Percentiles rank a stretch among this genome's conserved stretches.
Evolutionary conservation across 2,113 vertebrate species (phyloP).

Genomic region (Erythrolamprus reginae): DNA sequence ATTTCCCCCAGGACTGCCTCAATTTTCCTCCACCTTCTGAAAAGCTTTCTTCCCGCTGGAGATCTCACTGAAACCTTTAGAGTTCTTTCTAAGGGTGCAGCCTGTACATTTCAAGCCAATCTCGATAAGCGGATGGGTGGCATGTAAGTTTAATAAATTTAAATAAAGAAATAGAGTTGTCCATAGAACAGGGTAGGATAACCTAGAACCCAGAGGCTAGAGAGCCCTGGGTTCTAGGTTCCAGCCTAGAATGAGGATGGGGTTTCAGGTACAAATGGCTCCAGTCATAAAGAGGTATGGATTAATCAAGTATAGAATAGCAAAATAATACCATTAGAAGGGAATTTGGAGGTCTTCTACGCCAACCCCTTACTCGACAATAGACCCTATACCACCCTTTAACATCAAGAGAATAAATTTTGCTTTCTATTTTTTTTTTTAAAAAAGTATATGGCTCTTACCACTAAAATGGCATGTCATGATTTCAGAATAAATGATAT

Average conservation of each 20-base stretch:
- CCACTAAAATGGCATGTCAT: too few species aligned
- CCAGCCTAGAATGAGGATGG: neutral
- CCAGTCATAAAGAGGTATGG: neutral
- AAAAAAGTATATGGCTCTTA: too few species aligned
- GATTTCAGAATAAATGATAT: too few species aligned
- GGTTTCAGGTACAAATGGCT: neutral
- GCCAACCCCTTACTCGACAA: neutral
- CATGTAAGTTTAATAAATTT: neutral
- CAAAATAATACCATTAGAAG: neutral
- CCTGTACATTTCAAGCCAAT: neutral
- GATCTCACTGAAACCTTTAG: neutral
- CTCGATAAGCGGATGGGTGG: neutral
- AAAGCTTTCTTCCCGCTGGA: neutral
- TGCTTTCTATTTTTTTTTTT: too few species aligned
- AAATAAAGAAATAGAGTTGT: neutral
- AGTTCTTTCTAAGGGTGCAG: neutral
- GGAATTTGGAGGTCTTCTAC: neutral
- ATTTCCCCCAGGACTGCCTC: neutral
- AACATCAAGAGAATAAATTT: too few species aligned
- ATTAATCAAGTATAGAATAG: neutral
- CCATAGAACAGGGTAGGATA: neutral
- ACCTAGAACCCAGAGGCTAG: neutral
- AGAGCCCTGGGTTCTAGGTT: neutral
- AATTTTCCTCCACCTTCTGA: neutral
- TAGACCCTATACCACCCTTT: too few species aligned